These are phyloP conservation scores for Sebastes schlegelii DNA, from an alignment of 2,113 vertebrate genomes.

Conservation along the genomic window DNA sequence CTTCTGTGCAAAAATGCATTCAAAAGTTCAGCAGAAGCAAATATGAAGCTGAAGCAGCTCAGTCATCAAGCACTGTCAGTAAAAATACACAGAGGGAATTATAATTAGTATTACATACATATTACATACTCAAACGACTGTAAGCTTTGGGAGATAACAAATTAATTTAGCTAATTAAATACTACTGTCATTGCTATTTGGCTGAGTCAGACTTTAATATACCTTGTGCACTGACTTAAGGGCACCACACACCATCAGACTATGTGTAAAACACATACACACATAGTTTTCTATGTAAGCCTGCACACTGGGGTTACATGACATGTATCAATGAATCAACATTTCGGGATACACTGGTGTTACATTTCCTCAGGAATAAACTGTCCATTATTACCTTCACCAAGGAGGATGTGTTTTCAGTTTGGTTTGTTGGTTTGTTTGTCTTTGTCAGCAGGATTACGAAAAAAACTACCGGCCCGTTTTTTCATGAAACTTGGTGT, in stretches of 20 bases:
- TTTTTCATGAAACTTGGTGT: too few species aligned
- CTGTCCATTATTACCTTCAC: background rate
- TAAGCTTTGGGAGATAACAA: background rate
- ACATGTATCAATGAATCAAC: background rate
- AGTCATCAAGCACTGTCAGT: background rate
- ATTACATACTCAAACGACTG: background rate
- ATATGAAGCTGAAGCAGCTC: background rate
- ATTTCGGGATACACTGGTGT: background rate
- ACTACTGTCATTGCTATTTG: background rate
- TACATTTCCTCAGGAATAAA: background rate
- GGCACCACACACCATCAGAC: background rate
- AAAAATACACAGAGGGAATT: background rate
- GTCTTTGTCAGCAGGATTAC: background rate
- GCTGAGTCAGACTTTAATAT: background rate
- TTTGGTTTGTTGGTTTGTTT: background rate
- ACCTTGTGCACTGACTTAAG: background rate
- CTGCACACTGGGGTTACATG: background rate
- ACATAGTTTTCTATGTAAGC: background rate
- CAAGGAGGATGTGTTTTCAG: background rate
- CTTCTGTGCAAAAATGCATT: background rate
- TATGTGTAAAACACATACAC: background rate
- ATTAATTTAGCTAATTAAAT: background rate
- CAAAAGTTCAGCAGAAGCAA: background rate
- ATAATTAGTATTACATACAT: too few species aligned
- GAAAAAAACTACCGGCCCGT: background rate